Percentiles rank a stretch among this genome's conserved stretches.
These are phyloP conservation scores for Diloba caeruleocephala DNA, from an alignment of 2,888 invertebrate species.

Conservation along the genomic window DNA sequence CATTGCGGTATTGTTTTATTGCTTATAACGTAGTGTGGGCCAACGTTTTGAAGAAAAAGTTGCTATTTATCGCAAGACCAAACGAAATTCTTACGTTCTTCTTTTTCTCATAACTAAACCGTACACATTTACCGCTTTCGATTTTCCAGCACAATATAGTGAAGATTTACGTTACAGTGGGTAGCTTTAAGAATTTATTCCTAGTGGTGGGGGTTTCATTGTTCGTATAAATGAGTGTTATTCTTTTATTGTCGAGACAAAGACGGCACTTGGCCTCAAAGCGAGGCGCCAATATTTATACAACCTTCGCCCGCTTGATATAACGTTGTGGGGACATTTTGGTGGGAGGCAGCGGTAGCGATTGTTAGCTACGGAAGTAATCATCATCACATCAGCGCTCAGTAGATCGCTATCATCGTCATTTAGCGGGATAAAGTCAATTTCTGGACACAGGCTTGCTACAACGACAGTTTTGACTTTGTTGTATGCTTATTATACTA, in stretches of 20 bases:
- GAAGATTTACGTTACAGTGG: slow-evolving; percentile 52
- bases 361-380: slow-evolving; percentile 2
- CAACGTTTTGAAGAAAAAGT: no score
- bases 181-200: slow-evolving; percentile 55
- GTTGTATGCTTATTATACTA: no score
- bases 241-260: slow-evolving; percentile 87
- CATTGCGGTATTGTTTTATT: no score
- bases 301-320: slow-evolving; percentile 74
- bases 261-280: slow-evolving; percentile 84
- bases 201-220: slow-evolving; percentile 68
- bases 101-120: slow-evolving; percentile 20
- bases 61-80: no score
- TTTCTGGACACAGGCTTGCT: no score
- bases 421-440: no score
- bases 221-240: slow-evolving; percentile 86
- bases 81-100: slow-evolving; percentile 1
- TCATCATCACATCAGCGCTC: no score
- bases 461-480: no score
- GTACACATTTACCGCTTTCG: slow-evolving; percentile 44
- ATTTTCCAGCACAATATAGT: slow-evolving; percentile 50
- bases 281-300: slow-evolving; percentile 85
- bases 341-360: slow-evolving; percentile 43
- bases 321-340: slow-evolving; percentile 40
- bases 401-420: background rate
- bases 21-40: no score